Evolutionary conservation across 2,113 vertebrate genomes (phyloP), one percentile per base, ranked within the genome.

Genomic region (Stictonetta naevosa): DNA sequence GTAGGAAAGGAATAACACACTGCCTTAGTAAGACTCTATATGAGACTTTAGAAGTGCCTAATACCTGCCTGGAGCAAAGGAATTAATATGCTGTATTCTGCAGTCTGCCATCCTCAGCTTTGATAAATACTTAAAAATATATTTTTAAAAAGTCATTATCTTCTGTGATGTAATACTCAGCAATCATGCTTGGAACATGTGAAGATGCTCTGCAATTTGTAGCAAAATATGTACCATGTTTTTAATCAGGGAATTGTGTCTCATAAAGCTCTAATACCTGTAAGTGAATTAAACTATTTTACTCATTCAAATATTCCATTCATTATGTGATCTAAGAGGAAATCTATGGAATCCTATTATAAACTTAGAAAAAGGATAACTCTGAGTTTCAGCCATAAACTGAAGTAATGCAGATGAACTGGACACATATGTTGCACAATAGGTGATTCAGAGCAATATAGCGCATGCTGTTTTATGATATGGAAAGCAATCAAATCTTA

Each of bases 401-500:
- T 98, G 98, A 98, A 99, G 98, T 98, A 98, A 98, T 98, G 97
- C 98, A 98, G 99, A 98, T 98, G 98, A 99, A 98, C 98, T 98
- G 98, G 98, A 98, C 98, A 98, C 98, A 98, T 98, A 98, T 98
- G 98, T 98, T 98, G 98, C 98, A 98, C 98, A 98, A 99, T 98
- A 98, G 98, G 98, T 98, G 98, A 98, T 98, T 98, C 98, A 98
- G 98, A 99, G 98, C 98, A 99, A 99, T 99, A 99, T 98, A 98
- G 99, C 98, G 98, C 98, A 98, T 98, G 98, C 98, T 98, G 98
- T 99, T 99, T 98, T 98, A 98, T 98, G 99, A 99, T 98, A 98
- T 98, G 98, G 98, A 98, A 98, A 98, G 98, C 98, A 99, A 99
- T 99, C 99, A 98, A 98, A 98, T 98, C 98, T 98, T 99, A 99